phyloP scores from a whole-genome alignment of 1,140 invertebrate genomes.

The Bombus consobrinus region DNA sequence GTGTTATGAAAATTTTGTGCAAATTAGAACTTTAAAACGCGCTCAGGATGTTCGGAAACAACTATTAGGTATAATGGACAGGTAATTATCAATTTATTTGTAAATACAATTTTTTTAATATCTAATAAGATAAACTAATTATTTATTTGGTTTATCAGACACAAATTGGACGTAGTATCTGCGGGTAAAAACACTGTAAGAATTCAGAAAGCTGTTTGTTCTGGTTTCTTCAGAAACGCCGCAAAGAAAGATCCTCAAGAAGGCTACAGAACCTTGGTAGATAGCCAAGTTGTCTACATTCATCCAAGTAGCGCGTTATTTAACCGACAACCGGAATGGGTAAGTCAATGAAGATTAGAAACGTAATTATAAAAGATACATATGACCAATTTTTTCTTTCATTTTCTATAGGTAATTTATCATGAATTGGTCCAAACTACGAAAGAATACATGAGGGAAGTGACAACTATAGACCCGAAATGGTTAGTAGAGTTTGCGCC shows the following conservation, averaged over 20 bases:
- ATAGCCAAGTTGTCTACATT: constrained; percentile 99
- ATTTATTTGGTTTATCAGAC: constrained; percentile 83
- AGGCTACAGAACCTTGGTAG: constrained; percentile 98
- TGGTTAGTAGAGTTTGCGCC: constrained; percentile 99
- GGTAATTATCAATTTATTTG: constrained; percentile 80
- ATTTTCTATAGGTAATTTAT: constrained; percentile 92
- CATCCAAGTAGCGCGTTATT: constrained; percentile 99
- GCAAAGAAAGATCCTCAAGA: constrained; percentile 99
- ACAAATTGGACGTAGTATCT: constrained; percentile 98
- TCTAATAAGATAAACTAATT: constrained; percentile 18
- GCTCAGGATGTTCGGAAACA: constrained; percentile 99
- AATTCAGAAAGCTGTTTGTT: constrained; percentile 99
- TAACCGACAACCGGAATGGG: constrained; percentile 99
- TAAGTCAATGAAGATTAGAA: constrained; percentile 78
- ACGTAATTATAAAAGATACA: not conserved
- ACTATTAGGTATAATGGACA: constrained; percentile 98
- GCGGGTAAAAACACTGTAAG: constrained; percentile 97
- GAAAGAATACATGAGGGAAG: constrained; percentile 99
- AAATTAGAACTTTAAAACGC: constrained; percentile 97
- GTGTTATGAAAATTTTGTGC: constrained; percentile 99
- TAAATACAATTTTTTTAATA: constrained; percentile 9
- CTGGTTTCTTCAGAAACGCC: constrained; percentile 99
- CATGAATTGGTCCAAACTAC: constrained; percentile 99
- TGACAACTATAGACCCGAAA: constrained; percentile 99
- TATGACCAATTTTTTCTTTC: constrained; percentile 50